These are phyloP conservation scores for Campylomormyrus tamandua DNA, from an alignment of 2,113 vertebrate genomes.

Conservation along the genomic window DNA sequence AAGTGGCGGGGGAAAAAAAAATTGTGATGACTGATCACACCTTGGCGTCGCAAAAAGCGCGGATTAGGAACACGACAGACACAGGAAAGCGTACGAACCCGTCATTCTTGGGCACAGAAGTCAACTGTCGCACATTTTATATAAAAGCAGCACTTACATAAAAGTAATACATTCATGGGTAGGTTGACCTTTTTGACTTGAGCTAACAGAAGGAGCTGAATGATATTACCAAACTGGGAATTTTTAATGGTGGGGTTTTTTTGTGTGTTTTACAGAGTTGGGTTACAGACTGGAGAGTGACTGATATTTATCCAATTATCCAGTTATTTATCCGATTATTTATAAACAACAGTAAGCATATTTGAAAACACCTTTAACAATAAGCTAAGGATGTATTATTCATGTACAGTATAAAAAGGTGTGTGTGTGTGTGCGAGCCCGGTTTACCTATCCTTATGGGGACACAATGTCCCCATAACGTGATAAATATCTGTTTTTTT, in stretches of 20 bases:
- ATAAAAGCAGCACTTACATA: neutral
- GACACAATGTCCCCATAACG: no score
- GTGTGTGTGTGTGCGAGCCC: neutral
- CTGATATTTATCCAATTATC: neutral
- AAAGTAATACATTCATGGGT: neutral
- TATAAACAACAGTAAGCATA: neutral
- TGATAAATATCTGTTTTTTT: no score
- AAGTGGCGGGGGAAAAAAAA: neutral
- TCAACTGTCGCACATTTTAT: neutral
- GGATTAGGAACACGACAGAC: neutral
- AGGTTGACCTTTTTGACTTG: neutral
- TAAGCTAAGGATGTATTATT: neutral
- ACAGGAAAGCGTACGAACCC: neutral
- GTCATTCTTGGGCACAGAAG: neutral
- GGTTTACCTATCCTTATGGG: no score
- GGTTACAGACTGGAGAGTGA: neutral
- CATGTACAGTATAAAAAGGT: neutral
- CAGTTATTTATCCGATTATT: neutral
- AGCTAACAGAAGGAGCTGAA: neutral
- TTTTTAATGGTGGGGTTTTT: neutral
- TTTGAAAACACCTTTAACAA: neutral
- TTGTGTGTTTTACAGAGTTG: neutral
- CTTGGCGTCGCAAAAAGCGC: no score
- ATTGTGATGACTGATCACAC: neutral
- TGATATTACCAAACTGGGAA: neutral